A percentile compares a stretch with the other conserved stretches of the same genome.
phyloP scores from a whole-genome alignment of 2,797 vertebrate genomes.

The Tokudaia tokunoshimensis region DNA sequence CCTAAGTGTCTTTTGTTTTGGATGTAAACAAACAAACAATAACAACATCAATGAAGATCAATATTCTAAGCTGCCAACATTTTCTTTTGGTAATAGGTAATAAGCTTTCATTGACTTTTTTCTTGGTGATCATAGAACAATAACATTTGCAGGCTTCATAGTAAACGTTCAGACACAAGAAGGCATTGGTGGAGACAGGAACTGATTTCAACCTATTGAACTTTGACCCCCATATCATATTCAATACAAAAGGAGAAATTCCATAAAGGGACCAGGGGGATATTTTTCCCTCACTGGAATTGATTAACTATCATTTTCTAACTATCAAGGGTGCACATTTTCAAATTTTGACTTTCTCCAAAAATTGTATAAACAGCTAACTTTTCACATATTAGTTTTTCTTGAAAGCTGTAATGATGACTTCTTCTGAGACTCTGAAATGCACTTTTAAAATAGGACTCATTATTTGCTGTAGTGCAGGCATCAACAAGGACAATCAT shows the following conservation, averaged over 20 bases:
- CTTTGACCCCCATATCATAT: not conserved
- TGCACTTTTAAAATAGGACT: constrained; percentile 66
- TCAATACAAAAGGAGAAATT: not conserved
- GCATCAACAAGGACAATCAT: constrained; percentile 44
- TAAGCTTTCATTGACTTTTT: not conserved
- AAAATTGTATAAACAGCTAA: constrained; percentile 66
- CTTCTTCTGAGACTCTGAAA: constrained; percentile 70
- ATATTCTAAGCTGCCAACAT: not conserved
- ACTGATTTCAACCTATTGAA: not conserved
- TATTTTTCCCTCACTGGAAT: constrained; percentile 43
- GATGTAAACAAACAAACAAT: not conserved
- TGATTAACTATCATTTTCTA: constrained; percentile 60
- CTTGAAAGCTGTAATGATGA: constrained; percentile 75
- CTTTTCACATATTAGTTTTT: constrained; percentile 71
- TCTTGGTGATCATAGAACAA: constrained; percentile 1
- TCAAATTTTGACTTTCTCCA: constrained; percentile 55
- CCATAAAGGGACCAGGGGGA: not conserved
- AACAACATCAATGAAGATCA: not conserved
- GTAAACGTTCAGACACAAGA: not conserved
- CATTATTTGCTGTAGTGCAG: constrained; percentile 65
- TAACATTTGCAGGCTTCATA: not conserved
- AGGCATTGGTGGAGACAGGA: not conserved
- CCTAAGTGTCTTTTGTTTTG: not conserved
- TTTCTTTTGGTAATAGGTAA: not conserved
- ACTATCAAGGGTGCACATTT: constrained; percentile 22